Evolutionary conservation across 2,888 invertebrate species (phyloP).

Genomic region (Oscheius myriophilus): DNA sequence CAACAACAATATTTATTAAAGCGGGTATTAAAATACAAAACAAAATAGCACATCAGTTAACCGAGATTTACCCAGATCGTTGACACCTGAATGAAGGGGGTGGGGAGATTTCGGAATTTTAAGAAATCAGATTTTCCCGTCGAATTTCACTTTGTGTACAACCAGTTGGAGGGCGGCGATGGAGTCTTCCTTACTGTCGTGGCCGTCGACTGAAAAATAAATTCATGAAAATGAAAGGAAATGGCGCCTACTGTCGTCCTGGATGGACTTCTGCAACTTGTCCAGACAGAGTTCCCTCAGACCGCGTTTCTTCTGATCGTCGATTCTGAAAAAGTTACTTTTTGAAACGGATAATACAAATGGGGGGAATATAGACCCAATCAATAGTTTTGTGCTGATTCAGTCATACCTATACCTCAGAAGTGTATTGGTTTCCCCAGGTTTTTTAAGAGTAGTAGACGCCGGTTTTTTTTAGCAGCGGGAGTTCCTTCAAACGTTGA

Average conservation of each 20-base stretch:
- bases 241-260: conserved; percentile 25
- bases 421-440: too few relatives aligned
- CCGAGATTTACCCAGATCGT: not conserved
- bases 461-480: too few relatives aligned
- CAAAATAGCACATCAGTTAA: too few relatives aligned
- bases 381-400: too few relatives aligned
- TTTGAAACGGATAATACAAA: too few relatives aligned
- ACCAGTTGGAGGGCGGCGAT: conserved; percentile 30
- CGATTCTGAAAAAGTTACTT: conserved; percentile 10
- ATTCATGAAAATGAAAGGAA: not conserved
- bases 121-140: conserved; percentile 17
- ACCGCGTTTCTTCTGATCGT: conserved; percentile 31
- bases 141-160: conserved; percentile 28
- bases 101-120: not conserved
- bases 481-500: too few relatives aligned
- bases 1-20: not conserved
- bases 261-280: conserved; percentile 28
- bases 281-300: conserved; percentile 25
- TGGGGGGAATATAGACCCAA: too few relatives aligned
- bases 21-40: conserved; percentile 2
- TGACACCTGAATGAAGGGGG: not conserved
- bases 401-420: too few relatives aligned
- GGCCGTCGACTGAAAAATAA: conserved; percentile 27
- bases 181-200: conserved; percentile 34
- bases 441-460: too few relatives aligned